Percentiles rank a stretch among this genome's conserved stretches.
Conservation (phyloP, 2,113 vertebrate genomes). For the Psittacula cyanocephala region DNA sequence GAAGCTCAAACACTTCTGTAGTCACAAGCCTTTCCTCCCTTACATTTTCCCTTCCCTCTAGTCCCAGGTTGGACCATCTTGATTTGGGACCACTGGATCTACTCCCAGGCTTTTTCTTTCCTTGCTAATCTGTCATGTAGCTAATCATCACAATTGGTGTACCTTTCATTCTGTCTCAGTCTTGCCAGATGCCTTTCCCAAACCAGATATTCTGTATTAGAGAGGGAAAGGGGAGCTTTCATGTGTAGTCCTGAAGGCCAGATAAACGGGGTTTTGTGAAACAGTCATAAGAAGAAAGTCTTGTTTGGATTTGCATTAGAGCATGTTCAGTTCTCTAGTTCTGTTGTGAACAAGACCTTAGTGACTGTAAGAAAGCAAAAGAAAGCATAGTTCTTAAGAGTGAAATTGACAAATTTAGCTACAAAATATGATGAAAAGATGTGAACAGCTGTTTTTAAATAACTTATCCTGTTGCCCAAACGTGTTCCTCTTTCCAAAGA, state of each 20-base stretch:
- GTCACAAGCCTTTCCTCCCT: not conserved
- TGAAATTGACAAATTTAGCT: not conserved
- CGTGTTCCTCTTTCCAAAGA: not conserved
- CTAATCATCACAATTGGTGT: not conserved
- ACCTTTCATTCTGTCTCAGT: not conserved
- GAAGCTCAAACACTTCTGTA: not conserved
- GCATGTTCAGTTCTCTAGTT: not conserved
- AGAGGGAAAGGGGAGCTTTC: not conserved
- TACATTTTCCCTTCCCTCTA: not conserved
- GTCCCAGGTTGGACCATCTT: not conserved
- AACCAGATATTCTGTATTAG: not conserved
- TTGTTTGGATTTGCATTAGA: not conserved
- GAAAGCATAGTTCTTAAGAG: not conserved
- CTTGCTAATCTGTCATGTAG: not conserved
- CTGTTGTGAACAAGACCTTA: not conserved
- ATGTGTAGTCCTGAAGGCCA: not conserved
- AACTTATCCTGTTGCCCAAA: not conserved
- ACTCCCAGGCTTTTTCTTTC: not conserved
- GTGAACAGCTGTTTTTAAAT: not conserved
- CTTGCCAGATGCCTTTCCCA: not conserved
- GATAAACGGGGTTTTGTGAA: not conserved
- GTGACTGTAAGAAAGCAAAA: not conserved
- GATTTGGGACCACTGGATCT: rapidly evolving
- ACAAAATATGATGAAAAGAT: not conserved
- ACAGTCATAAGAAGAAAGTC: not conserved